Evolutionary conservation across 2,113 vertebrate species (phyloP).

Genomic region (Aleadryas rufinucha): DNA sequence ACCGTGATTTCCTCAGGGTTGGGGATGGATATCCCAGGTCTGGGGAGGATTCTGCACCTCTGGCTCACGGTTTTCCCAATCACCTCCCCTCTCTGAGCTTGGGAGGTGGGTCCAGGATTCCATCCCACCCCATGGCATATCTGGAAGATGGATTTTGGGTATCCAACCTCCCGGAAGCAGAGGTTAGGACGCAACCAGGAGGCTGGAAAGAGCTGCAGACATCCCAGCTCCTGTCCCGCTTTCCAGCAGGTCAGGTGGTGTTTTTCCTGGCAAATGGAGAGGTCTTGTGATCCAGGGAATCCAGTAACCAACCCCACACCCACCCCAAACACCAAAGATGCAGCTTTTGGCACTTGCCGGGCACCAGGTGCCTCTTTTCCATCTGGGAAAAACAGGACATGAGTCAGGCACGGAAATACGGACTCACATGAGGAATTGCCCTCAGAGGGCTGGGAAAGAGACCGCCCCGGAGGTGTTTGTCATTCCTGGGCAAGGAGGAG

Average conservation of each 20-base stretch:
- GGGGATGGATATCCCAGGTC: accelerated
- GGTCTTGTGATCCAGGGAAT: neutral
- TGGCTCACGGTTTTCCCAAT: accelerated
- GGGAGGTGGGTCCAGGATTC: too few species aligned
- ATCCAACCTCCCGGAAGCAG: neutral
- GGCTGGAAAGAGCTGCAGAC: neutral
- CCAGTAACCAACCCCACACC: neutral
- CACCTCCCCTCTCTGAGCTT: neutral
- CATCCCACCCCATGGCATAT: accelerated
- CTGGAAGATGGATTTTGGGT: neutral
- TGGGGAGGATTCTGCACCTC: neutral
- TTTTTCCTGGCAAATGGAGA: neutral
- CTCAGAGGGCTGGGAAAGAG: neutral
- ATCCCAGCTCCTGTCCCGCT: neutral
- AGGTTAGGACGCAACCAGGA: neutral
- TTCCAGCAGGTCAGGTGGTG: neutral
- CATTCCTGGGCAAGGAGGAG: neutral
- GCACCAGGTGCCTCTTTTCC: neutral
- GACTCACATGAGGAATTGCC: neutral
- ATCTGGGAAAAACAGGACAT: neutral
- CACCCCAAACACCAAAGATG: neutral
- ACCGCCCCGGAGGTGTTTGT: neutral
- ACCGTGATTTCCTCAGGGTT: accelerated
- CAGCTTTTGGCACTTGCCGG: neutral
- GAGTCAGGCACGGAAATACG: neutral